Percentiles rank a stretch among this genome's conserved stretches.
Conservation (phyloP, 2,888 invertebrate genomes). For the Siphlonurus alternatus region DNA sequence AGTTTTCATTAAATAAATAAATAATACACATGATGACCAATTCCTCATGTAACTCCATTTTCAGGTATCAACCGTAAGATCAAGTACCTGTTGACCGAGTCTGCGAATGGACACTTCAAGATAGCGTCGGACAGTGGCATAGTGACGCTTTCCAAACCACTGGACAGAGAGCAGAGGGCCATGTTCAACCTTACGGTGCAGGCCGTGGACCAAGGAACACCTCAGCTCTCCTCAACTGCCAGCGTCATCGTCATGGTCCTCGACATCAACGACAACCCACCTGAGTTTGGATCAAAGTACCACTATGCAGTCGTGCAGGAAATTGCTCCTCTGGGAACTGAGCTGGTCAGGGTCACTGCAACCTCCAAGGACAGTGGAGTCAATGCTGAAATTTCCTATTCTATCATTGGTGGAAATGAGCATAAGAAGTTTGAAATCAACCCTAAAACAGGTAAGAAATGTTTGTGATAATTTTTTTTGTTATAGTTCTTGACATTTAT, state of each 20-base stretch:
- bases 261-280: constrained; percentile 92
- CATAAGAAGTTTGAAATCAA: constrained; percentile 69
- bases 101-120: constrained; percentile 51
- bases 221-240: constrained; percentile 48
- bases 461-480: too few relatives aligned
- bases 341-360: constrained; percentile 72
- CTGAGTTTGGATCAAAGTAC: constrained; percentile 68
- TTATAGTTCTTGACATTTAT: not conserved
- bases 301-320: constrained; percentile 67
- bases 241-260: constrained; percentile 63
- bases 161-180: constrained; percentile 77
- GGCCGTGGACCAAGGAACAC: constrained; percentile 69
- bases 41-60: too few relatives aligned
- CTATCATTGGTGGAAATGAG: constrained; percentile 75
- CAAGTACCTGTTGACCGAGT: constrained; percentile 58
- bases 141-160: constrained; percentile 58
- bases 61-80: constrained; percentile 63
- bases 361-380: constrained; percentile 82
- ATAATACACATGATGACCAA: too few relatives aligned
- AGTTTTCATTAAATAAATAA: too few relatives aligned
- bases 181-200: constrained; percentile 68
- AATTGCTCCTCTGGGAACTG: constrained; percentile 56
- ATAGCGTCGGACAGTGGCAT: constrained; percentile 74
- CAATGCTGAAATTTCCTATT: constrained; percentile 82
- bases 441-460: constrained; percentile 34